A percentile compares a stretch with the other conserved stretches of the same genome.
Evolutionary conservation across 2,888 invertebrate genomes (phyloP).

Genomic region (Spodoptera exigua): DNA sequence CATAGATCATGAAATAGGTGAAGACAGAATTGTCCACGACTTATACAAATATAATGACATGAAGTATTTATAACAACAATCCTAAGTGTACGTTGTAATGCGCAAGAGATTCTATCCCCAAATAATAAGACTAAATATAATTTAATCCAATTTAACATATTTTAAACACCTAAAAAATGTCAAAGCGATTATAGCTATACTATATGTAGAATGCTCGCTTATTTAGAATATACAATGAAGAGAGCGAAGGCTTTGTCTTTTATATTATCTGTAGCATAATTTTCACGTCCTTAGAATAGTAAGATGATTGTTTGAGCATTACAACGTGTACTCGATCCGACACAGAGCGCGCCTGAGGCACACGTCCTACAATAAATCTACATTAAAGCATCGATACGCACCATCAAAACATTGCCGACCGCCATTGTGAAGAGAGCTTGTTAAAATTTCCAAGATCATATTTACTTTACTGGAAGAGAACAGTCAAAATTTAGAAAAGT

Average conservation of each 20-base stretch:
- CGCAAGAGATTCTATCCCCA: slow-evolving; percentile 18
- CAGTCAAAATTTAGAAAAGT: too few relatives aligned
- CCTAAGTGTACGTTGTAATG: slow-evolving; percentile 39
- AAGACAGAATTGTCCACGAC: neutral
- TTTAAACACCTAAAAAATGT: too few relatives aligned
- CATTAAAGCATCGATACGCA: slow-evolving; percentile 70
- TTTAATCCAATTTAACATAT: too few relatives aligned
- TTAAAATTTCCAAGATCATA: slow-evolving; percentile 14
- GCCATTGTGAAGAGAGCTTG: slow-evolving; percentile 58
- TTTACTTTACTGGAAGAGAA: slow-evolving; percentile 1
- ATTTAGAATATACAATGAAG: too few relatives aligned
- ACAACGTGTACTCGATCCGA: slow-evolving; percentile 36
- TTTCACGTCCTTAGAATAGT: too few relatives aligned
- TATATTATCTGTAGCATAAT: too few relatives aligned
- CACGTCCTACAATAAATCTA: slow-evolving; percentile 51
- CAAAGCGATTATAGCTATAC: too few relatives aligned
- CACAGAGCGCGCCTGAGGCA: slow-evolving; percentile 26
- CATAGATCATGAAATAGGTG: too few relatives aligned
- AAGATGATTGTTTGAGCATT: slow-evolving; percentile 12
- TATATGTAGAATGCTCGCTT: too few relatives aligned
- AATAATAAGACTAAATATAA: slow-evolving; percentile 12
- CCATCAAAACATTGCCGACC: slow-evolving; percentile 63
- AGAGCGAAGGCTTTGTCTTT: too few relatives aligned
- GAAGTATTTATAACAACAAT: slow-evolving; percentile 40
- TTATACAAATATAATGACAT: slow-evolving; percentile 23